Evolutionary conservation across 2,113 vertebrate genomes (phyloP).

Genomic region (Crotophaga sulcirostris): DNA sequence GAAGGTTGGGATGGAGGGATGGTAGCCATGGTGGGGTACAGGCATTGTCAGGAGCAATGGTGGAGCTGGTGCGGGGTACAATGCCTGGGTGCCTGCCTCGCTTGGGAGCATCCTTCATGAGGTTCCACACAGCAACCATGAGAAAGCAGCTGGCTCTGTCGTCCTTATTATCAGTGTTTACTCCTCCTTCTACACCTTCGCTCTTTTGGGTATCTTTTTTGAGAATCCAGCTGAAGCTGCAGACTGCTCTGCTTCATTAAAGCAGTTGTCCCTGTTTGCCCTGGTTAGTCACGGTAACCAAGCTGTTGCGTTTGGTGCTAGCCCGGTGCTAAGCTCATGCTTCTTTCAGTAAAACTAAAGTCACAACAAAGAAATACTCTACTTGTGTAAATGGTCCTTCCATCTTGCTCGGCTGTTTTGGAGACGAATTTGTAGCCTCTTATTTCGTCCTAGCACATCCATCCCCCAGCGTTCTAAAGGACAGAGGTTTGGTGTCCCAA

Average conservation of each 20-base stretch:
- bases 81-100: not conserved
- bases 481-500: not conserved
- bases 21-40: rapidly evolving
- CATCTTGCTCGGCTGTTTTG: not conserved
- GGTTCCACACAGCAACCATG: not conserved
- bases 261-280: not conserved
- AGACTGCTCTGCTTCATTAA: not conserved
- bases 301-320: not conserved
- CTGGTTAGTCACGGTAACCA: not conserved
- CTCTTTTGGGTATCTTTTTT: not conserved
- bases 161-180: not conserved
- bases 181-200: not conserved
- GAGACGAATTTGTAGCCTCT: not conserved
- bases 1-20: not conserved
- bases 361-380: not conserved
- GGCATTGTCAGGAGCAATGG: not conserved
- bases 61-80: not conserved
- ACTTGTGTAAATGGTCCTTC: not conserved
- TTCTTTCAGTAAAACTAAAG: not conserved
- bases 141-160: not conserved
- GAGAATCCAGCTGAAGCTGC: not conserved
- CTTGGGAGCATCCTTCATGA: not conserved
- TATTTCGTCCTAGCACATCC: rapidly evolving
- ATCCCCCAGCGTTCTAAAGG: not conserved
- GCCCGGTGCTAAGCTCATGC: not conserved